phyloP scores from a whole-genome alignment of 1,140 invertebrate genomes.

The Acromyrmex echinatior region DNA sequence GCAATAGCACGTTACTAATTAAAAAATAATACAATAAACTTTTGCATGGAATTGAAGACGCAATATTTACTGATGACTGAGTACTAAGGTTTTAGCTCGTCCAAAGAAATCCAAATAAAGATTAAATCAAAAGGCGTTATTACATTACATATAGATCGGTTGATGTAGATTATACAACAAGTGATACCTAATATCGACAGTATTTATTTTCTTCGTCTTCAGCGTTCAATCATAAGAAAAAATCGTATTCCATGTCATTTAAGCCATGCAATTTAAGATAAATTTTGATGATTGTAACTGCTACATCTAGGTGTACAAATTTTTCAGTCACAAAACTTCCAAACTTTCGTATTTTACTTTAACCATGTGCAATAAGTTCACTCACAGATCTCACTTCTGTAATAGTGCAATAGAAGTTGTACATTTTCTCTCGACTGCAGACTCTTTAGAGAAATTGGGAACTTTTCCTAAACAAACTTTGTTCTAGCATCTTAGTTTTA shows the following conservation, averaged over 20 bases:
- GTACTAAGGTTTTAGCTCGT: background rate
- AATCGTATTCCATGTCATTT: background rate
- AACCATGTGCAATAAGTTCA: constrained; percentile 1
- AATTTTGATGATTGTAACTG: background rate
- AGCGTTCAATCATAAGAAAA: background rate
- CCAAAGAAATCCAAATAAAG: background rate
- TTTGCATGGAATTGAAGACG: background rate
- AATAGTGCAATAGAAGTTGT: constrained; percentile 19
- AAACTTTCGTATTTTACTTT: background rate
- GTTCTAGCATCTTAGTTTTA: background rate
- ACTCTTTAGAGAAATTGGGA: constrained; percentile 9
- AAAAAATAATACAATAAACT: background rate
- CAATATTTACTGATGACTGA: background rate
- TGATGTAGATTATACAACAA: background rate
- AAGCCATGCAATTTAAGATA: background rate
- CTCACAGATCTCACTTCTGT: background rate
- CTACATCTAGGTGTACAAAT: background rate
- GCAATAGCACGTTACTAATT: background rate
- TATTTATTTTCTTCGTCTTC: background rate
- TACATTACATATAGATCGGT: background rate
- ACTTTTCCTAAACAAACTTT: constrained; percentile 18
- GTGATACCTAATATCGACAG: background rate
- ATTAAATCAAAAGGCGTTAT: background rate
- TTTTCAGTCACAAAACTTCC: background rate
- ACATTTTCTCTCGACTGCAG: constrained; percentile 5